These are phyloP conservation scores for Cordilura impudica DNA, from an alignment of 2,888 invertebrate species.

Conservation along the genomic window DNA sequence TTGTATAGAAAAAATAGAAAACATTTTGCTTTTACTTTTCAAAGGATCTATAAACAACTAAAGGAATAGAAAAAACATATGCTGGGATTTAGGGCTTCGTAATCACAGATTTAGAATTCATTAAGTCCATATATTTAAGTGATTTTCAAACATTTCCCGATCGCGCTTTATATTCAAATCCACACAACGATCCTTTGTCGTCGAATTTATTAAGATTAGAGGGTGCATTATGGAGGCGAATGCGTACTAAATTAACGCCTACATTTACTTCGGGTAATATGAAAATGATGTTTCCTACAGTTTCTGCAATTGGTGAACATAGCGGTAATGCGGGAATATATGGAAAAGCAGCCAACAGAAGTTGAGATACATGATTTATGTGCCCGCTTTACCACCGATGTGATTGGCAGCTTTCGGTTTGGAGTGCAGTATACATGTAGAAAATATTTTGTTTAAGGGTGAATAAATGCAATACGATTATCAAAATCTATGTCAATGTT, in stretches of 20 bases:
- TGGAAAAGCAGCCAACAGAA: neutral
- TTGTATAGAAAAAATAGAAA: neutral
- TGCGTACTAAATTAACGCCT: conserved; percentile 77
- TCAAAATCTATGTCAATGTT: no score
- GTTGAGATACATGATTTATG: conserved; percentile 76
- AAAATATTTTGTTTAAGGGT: no score
- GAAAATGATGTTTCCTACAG: conserved; percentile 77
- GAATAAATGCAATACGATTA: no score
- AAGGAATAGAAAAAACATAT: neutral
- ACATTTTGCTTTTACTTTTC: conserved; percentile 9
- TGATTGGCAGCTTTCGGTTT: conserved; percentile 79
- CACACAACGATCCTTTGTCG: conserved; percentile 74
- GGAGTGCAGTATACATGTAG: conserved; percentile 77
- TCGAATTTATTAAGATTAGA: conserved; percentile 73
- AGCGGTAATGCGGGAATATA: conserved; percentile 48
- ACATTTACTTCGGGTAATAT: conserved; percentile 79
- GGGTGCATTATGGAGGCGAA: conserved; percentile 75
- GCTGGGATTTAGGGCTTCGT: neutral
- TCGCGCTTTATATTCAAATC: conserved; percentile 68
- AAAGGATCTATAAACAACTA: conserved; percentile 7
- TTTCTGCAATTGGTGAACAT: conserved; percentile 66
- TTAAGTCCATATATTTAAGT: conserved; percentile 25
- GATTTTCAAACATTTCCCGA: conserved; percentile 68
- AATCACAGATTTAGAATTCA: conserved; percentile 14
- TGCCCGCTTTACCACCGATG: conserved; percentile 78